Percentiles rank a stretch among this genome's conserved stretches.
Evolutionary conservation across 23 tunicate genomes (phyloP).

Genomic region (Styela plicata): DNA sequence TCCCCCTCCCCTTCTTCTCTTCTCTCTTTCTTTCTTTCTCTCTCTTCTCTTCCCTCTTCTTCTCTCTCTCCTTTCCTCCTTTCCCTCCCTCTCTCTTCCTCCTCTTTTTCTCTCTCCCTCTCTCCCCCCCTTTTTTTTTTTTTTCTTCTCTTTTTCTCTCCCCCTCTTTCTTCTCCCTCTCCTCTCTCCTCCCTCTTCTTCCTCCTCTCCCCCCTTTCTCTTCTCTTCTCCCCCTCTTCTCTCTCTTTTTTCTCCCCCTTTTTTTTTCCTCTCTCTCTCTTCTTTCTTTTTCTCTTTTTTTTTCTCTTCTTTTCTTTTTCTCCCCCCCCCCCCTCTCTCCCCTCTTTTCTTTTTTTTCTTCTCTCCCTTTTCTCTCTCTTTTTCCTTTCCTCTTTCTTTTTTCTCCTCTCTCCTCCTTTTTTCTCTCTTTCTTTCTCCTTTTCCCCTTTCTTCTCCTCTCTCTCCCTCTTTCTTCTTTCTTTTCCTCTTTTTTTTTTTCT

Average conservation of each 20-base stretch:
- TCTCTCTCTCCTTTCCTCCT: neutral
- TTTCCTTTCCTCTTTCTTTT: neutral
- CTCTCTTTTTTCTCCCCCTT: neutral
- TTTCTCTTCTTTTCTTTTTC: neutral
- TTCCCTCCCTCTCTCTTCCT: neutral
- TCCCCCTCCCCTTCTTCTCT: too few relatives aligned
- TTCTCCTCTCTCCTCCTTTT: neutral
- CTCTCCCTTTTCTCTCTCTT: neutral
- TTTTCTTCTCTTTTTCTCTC: too few relatives aligned
- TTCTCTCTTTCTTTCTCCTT: neutral
- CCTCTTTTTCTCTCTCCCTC: neutral
- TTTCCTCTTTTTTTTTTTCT: too few relatives aligned
- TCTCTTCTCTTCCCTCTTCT: neutral
- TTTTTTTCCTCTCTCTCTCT: neutral
- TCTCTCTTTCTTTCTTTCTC: neutral
- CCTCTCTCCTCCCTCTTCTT: neutral
- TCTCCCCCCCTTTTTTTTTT: neutral
- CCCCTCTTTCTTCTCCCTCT: neutral
- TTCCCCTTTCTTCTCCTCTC: neutral
- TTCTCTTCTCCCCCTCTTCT: neutral
- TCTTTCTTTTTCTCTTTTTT: neutral
- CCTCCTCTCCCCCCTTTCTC: neutral
- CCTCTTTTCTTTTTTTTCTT: neutral
- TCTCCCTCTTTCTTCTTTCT: too few relatives aligned
- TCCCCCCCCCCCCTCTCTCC: neutral